Evolutionary conservation across 2,797 vertebrate genomes (phyloP).

Genomic region (Ibycter americanus): DNA sequence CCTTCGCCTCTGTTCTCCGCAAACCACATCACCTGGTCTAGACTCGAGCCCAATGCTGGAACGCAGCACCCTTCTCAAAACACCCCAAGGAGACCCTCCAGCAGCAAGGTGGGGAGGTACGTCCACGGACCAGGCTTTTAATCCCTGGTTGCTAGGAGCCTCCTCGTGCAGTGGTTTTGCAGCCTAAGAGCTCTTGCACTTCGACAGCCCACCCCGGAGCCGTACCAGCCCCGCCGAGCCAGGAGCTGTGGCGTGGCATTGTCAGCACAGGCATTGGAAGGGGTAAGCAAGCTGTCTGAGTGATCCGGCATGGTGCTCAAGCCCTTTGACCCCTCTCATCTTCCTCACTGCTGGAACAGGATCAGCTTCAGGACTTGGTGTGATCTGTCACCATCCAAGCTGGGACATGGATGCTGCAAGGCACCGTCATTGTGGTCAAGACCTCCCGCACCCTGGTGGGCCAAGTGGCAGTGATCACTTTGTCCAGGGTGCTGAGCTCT

Average conservation of each 20-base stretch:
- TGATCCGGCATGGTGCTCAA: fast-evolving
- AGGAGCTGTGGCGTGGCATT: neutral
- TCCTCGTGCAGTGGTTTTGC: neutral
- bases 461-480: neutral
- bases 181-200: neutral
- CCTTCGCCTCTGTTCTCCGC: fast-evolving
- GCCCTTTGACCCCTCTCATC: neutral
- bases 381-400: fast-evolving
- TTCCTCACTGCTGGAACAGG: fast-evolving
- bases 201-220: fast-evolving
- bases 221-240: fast-evolving
- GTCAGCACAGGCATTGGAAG: neutral
- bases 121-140: neutral
- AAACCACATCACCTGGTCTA: fast-evolving
- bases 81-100: neutral
- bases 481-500: neutral
- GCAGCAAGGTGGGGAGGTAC: neutral
- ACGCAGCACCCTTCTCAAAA: neutral
- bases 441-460: neutral
- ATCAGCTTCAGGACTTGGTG: neutral
- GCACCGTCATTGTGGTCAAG: neutral
- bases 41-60: fast-evolving
- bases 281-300: neutral
- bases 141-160: neutral
- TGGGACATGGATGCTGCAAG: fast-evolving